A percentile compares a stretch with the other conserved stretches of the same genome.
Conservation (phyloP, 2,113 vertebrate genomes). For the Upupa epops region DNA sequence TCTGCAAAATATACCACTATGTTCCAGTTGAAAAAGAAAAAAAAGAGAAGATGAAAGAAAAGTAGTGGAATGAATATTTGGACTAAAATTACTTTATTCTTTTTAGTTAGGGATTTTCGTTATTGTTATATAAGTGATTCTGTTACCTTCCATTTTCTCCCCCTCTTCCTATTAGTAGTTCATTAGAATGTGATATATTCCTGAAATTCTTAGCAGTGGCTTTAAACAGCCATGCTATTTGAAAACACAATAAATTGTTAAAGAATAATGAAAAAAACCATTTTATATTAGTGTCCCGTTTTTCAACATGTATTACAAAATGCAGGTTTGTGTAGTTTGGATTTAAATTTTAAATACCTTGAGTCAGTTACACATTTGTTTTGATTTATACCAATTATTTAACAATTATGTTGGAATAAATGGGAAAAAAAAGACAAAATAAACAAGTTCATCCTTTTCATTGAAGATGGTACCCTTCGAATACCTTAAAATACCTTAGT, state of each 20-base stretch:
- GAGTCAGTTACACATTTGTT: slow-evolving; percentile 40
- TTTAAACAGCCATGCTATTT: slow-evolving; percentile 35
- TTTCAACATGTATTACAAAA: slow-evolving; percentile 40
- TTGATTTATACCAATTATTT: slow-evolving; percentile 42
- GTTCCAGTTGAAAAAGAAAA: neutral
- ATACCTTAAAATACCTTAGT: slow-evolving; percentile 33
- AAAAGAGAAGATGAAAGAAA: neutral
- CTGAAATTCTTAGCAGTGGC: slow-evolving; percentile 30
- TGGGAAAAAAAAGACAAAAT: slow-evolving; percentile 56
- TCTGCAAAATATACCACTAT: slow-evolving; percentile 25
- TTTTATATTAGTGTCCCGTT: slow-evolving; percentile 17
- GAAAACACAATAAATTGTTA: slow-evolving; percentile 19
- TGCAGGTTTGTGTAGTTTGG: slow-evolving; percentile 53
- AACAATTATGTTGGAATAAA: slow-evolving; percentile 60
- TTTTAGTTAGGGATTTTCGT: slow-evolving; percentile 36
- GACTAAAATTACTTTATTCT: neutral
- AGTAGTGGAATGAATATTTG: neutral
- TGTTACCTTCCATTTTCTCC: slow-evolving; percentile 19
- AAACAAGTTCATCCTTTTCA: slow-evolving; percentile 61
- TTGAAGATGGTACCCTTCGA: slow-evolving; percentile 30
- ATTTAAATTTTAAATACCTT: slow-evolving; percentile 36
- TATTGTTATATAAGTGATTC: slow-evolving; percentile 34
- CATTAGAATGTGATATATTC: neutral
- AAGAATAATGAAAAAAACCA: neutral
- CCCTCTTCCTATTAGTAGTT: neutral